These are phyloP conservation scores for Allophyes oxyacanthae DNA, from an alignment of 2,888 invertebrate genomes.

Conservation along the genomic window DNA sequence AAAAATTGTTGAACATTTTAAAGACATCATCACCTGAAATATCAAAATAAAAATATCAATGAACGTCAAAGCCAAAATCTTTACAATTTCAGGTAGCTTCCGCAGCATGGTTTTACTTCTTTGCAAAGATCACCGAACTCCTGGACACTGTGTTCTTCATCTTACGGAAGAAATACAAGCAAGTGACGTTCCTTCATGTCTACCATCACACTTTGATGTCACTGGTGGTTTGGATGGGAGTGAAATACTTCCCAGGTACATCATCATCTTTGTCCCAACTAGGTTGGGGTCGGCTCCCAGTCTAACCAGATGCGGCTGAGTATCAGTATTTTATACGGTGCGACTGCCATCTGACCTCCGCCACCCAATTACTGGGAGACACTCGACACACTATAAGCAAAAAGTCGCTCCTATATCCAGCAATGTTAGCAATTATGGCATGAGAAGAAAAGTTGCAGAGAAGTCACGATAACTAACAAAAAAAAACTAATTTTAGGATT, in stretches of 20 bases:
- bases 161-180: slow-evolving; percentile 91
- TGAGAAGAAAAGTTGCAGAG: slow-evolving; percentile 35
- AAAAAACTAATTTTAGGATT: too few relatives aligned
- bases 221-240: slow-evolving; percentile 33
- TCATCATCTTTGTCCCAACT: too few relatives aligned
- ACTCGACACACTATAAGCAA: too few relatives aligned
- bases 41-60: too few relatives aligned
- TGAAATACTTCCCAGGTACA: slow-evolving; percentile 53
- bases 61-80: too few relatives aligned
- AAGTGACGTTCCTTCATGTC: slow-evolving; percentile 94
- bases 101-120: slow-evolving; percentile 83
- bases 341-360: too few relatives aligned
- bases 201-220: slow-evolving; percentile 77
- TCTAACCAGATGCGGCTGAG: too few relatives aligned
- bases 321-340: too few relatives aligned
- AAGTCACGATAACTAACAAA: slow-evolving; percentile 33
- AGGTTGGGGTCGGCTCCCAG: too few relatives aligned
- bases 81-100: slow-evolving; percentile 33
- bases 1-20: too few relatives aligned
- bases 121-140: slow-evolving; percentile 92
- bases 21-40: too few relatives aligned
- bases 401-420: slow-evolving; percentile 12
- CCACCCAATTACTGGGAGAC: too few relatives aligned
- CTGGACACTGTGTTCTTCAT: slow-evolving; percentile 94
- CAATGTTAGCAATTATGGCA: slow-evolving; percentile 26